Evolutionary conservation across 2,888 invertebrate genomes (phyloP).

Genomic region (Ashinkailepas kermadecensis): DNA sequence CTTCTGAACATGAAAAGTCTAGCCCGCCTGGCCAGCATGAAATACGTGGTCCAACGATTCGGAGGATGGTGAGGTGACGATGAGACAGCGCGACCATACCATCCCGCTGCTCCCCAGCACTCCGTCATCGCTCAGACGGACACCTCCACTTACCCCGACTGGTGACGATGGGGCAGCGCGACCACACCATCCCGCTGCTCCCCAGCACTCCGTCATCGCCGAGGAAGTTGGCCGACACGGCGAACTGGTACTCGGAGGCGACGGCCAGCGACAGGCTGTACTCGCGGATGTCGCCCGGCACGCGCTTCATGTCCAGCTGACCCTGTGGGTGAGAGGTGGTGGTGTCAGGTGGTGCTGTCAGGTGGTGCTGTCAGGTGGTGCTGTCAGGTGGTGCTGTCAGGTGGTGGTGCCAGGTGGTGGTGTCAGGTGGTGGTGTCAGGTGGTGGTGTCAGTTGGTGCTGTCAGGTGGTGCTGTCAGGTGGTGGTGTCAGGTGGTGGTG

Average conservation of each 20-base stretch:
- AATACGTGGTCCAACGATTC: no score
- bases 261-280: background rate
- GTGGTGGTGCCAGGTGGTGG: no score
- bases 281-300: background rate
- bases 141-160: background rate
- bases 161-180: background rate
- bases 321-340: background rate
- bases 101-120: constrained; percentile 7
- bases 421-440: no score
- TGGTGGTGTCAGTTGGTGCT: no score
- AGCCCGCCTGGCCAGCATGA: no score
- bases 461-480: no score
- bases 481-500: no score
- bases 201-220: background rate
- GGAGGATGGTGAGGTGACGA: background rate
- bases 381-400: no score
- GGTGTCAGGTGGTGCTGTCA: no score
- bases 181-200: constrained; percentile 15
- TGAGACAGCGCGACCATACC: background rate
- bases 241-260: constrained; percentile 1
- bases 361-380: no score
- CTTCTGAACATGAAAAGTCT: no score
- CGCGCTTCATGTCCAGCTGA: background rate
- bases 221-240: background rate
- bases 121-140: background rate